Evolutionary conservation across 2,888 invertebrate genomes (phyloP).

Genomic region (Melanargia galathea): DNA sequence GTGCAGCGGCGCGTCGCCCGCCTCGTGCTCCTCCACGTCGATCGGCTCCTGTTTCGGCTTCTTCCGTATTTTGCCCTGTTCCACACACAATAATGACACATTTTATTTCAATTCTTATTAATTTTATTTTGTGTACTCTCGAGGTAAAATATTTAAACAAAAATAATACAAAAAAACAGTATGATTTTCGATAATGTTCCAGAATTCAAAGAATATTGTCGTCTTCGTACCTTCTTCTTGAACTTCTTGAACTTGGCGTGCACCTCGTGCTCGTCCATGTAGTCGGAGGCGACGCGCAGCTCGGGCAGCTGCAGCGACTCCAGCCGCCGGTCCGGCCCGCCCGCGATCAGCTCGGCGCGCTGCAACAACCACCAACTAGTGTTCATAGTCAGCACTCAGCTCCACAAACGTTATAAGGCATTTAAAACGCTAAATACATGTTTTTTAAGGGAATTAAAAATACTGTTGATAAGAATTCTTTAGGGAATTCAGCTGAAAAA

Average conservation of each 20-base stretch:
- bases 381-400: no score
- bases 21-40: conserved; percentile 74
- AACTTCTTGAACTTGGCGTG: conserved; percentile 93
- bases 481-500: no score
- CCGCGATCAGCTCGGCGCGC: conserved; percentile 56
- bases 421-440: no score
- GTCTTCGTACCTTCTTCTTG: conserved; percentile 87
- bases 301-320: conserved; percentile 88
- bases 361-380: conserved; percentile 25
- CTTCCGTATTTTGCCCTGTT: conserved; percentile 71
- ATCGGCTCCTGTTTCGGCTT: conserved; percentile 76
- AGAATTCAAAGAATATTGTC: no score
- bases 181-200: no score
- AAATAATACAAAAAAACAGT: no score
- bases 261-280: conserved; percentile 92
- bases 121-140: no score
- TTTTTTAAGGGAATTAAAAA: no score
- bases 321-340: conserved; percentile 80
- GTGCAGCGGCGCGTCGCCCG: conserved; percentile 69
- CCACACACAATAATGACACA: neutral
- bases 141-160: no score
- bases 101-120: neutral
- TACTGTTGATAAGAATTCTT: no score
- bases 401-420: no score
- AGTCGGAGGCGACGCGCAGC: conserved; percentile 91